These are phyloP conservation scores for Morbakka virulenta DNA, from an alignment of 30 jellyfish, hydroid and myxozoan genomes.

Conservation along the genomic window DNA sequence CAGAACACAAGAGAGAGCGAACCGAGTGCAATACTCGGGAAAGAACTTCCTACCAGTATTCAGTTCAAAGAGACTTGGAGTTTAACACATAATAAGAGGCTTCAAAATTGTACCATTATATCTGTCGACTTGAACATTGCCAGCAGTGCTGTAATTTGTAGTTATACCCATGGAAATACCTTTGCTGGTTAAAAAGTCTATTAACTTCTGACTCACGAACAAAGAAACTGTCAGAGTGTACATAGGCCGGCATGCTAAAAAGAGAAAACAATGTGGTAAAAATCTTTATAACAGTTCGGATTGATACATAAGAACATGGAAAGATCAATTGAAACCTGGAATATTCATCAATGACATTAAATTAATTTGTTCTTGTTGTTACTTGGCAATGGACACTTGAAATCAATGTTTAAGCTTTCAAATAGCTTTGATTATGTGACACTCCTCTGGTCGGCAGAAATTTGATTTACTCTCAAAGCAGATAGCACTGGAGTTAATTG, in stretches of 20 bases:
- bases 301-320: constrained; percentile 23
- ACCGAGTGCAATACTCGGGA: constrained; percentile 55
- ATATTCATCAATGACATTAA: constrained; percentile 24
- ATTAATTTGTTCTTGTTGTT: constrained; percentile 2
- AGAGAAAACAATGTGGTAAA: not conserved
- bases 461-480: constrained; percentile 52
- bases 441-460: constrained; percentile 18
- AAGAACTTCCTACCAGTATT: constrained; percentile 31
- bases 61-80: not conserved
- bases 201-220: constrained; percentile 1
- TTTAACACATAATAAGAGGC: constrained; percentile 14
- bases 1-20: constrained; percentile 52
- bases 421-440: too few species aligned
- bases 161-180: constrained; percentile 24
- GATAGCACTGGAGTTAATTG: constrained; percentile 6
- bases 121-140: constrained; percentile 10
- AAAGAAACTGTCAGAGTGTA: constrained; percentile 21
- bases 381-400: constrained; percentile 48
- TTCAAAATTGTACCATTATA: constrained; percentile 52
- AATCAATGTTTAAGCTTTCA: constrained; percentile 39
- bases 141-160: not conserved
- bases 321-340: constrained; percentile 26
- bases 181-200: not conserved
- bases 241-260: constrained; percentile 17
- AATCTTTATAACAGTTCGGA: constrained; percentile 1